Evolutionary conservation across 2,113 vertebrate genomes (phyloP), one percentile per base, ranked within the genome.

Genomic region (Nasalis larvatus): DNA sequence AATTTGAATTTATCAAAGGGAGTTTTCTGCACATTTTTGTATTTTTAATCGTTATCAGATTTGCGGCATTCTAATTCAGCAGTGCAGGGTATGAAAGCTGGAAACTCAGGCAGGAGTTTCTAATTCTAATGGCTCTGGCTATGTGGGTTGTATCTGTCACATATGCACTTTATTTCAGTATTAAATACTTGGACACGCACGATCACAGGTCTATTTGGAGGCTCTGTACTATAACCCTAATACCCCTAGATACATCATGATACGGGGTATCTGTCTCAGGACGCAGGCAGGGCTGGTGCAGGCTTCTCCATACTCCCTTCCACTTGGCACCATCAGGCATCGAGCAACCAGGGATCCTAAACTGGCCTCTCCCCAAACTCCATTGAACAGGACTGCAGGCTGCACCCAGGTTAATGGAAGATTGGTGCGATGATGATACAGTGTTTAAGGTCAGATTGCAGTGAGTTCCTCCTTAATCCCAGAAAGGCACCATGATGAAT

Each of bases 151-250:
- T 8, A 6, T 40, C 81, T 90, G 14, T 63, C 52, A 47, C 12
- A 17, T 8, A 32, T 25, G 91, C 96, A 92, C 97, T 97, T 95
- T 88, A 82, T 74, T 86, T 73, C 66, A 81, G 40, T 58, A 69
- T 18, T 69, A 54, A 47, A n/a, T 42, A 8, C 6, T 18, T 6
- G 35, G 54, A 76, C 91, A 40, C 14, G 10, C 37, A 27, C 54
- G 32, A 23, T 32, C 5, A 8, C 13, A 42, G 89, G 12, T 32
- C 0, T 37, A 4, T 45, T 49, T 58, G 77, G 60, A 76, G 71
- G 40, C 82, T 20, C 4, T 35, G 81, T 12, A 5, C 60, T 60
- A 37, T 40, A 23, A 45, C 60, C 32, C 66, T 54, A 40, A 37
- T 40, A n/a, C 40, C 54, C 27, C 66, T 54, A 40, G 71, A 14